A percentile compares a stretch with the other conserved stretches of the same genome.
Evolutionary conservation across 2,113 vertebrate genomes (phyloP).

Genomic region (Boulengeromyrus knoepffleri): DNA sequence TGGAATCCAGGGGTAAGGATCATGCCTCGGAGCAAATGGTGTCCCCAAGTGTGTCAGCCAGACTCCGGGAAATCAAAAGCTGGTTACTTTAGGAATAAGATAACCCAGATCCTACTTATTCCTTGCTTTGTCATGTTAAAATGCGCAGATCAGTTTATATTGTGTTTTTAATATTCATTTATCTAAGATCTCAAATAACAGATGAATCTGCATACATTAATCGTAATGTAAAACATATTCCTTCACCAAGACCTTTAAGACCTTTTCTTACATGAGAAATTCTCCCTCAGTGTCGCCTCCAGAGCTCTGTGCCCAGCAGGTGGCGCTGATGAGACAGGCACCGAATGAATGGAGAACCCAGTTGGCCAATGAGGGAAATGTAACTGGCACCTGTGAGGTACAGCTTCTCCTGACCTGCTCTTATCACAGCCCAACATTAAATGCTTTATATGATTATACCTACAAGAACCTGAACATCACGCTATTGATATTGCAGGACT

Average conservation of each 20-base stretch:
- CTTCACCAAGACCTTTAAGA: background rate
- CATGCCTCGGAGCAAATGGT: slow-evolving; percentile 49
- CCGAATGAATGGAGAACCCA: slow-evolving; percentile 29
- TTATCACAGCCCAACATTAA: background rate
- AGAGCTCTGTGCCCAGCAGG: slow-evolving; percentile 23
- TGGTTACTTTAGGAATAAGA: background rate
- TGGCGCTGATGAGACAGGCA: slow-evolving; percentile 29
- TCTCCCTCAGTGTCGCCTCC: slow-evolving; percentile 25
- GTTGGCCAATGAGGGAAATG: slow-evolving; percentile 22
- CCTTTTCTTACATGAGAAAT: background rate
- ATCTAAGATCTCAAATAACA: background rate
- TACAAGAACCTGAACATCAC: background rate
- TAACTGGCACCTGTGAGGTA: background rate
- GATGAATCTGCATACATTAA: background rate
- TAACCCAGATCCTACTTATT: background rate
- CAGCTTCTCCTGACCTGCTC: too few species aligned
- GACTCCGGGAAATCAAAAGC: background rate
- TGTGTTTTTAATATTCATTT: background rate
- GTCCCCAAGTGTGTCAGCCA: slow-evolving; percentile 25
- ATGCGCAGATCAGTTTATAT: background rate
- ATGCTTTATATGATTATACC: background rate
- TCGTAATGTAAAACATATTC: background rate
- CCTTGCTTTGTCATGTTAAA: background rate
- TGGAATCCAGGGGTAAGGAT: slow-evolving; percentile 48
- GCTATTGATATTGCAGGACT: slow-evolving; percentile 38